phyloP scores from a whole-genome alignment of 2,888 invertebrate species.

The Dyspetes luteomarginatus region DNA sequence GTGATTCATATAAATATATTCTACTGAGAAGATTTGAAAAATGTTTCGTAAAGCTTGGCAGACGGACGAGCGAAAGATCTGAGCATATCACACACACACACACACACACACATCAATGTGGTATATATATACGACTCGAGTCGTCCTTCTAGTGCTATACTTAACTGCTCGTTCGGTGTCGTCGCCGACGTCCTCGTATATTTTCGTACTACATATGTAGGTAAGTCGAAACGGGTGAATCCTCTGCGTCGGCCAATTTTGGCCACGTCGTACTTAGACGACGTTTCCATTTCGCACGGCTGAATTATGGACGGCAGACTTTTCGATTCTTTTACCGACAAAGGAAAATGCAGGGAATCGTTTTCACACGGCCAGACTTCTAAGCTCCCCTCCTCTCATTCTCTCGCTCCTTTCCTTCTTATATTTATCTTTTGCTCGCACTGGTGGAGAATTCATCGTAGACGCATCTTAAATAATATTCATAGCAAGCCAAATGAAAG shows the following conservation, averaged over 20 bases:
- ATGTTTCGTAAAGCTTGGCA: constrained; percentile 42
- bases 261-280: constrained; percentile 66
- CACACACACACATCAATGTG: too few relatives aligned
- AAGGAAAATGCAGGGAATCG: background rate
- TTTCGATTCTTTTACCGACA: constrained; percentile 64
- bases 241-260: constrained; percentile 60
- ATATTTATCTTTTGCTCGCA: constrained; percentile 21
- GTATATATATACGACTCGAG: too few relatives aligned
- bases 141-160: too few relatives aligned
- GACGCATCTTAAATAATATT: constrained; percentile 32
- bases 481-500: constrained; percentile 35
- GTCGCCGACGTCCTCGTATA: constrained; percentile 34
- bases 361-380: constrained; percentile 33
- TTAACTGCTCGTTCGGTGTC: constrained; percentile 38
- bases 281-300: constrained; percentile 66
- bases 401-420: constrained; percentile 5
- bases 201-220: constrained; percentile 22
- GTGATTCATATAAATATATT: constrained; percentile 39
- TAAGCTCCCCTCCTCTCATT: constrained; percentile 19
- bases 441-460: constrained; percentile 22
- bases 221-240: constrained; percentile 12
- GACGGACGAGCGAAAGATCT: constrained; percentile 36
- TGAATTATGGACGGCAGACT: constrained; percentile 67
- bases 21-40: constrained; percentile 30
- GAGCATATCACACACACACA: constrained; percentile 22